Evolutionary conservation across 37 sponge, comb jelly and placozoan species (phyloP).

Genomic region (Halichondria panicea): DNA sequence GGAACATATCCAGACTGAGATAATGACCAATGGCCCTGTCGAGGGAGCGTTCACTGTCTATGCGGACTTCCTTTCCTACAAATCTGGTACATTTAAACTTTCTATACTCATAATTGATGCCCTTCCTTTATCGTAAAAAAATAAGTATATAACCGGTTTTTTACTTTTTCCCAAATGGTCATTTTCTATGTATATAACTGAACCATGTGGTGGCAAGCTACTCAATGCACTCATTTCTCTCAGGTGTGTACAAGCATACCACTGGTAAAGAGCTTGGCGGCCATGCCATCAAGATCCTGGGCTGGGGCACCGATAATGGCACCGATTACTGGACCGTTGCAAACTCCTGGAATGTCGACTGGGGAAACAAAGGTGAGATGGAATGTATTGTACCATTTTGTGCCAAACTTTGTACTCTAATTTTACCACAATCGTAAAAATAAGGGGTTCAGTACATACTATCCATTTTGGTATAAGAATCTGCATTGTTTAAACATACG

Average conservation of each 20-base stretch:
- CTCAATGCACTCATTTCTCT: too few species aligned
- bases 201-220: too few species aligned
- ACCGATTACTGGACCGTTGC: constrained; percentile 96
- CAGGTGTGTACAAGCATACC: constrained; percentile 86
- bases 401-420: background rate
- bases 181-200: background rate
- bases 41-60: constrained; percentile 94
- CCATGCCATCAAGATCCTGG: constrained; percentile 93
- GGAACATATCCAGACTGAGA: constrained; percentile 88
- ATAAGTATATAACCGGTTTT: background rate
- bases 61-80: constrained; percentile 91
- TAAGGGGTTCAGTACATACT: too few species aligned
- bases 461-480: too few species aligned
- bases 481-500: too few species aligned
- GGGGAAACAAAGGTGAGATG: constrained; percentile 92
- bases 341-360: constrained; percentile 96
- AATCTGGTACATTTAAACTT: constrained; percentile 57
- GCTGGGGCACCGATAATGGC: constrained; percentile 92
- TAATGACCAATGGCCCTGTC: constrained; percentile 97
- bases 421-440: too few species aligned
- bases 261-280: constrained; percentile 79
- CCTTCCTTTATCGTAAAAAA: background rate
- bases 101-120: background rate
- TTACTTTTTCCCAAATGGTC: too few species aligned
- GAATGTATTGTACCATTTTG: background rate